A percentile compares a stretch with the other conserved stretches of the same genome.
These are phyloP conservation scores for Neogale vison DNA, from an alignment of 2,113 vertebrate species.

Conservation along the genomic window DNA sequence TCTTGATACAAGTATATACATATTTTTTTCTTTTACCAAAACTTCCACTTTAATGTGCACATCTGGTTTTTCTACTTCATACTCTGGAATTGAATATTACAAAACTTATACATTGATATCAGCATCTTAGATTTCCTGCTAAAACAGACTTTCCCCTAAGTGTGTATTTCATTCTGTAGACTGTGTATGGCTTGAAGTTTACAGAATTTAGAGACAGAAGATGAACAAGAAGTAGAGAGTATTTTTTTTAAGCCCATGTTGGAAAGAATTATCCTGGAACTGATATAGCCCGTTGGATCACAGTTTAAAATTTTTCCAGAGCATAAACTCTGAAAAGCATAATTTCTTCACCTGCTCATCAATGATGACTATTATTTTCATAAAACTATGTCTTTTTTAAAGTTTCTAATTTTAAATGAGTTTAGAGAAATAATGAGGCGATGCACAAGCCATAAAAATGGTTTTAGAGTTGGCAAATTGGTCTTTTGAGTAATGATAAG, in stretches of 20 bases:
- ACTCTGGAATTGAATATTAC: not conserved
- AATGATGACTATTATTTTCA: not conserved
- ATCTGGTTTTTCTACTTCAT: not conserved
- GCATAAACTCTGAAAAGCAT: not conserved
- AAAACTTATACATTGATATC: not conserved
- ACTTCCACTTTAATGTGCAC: not conserved
- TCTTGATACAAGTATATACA: not conserved
- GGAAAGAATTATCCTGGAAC: not conserved
- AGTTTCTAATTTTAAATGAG: constrained; percentile 15
- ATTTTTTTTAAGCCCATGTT: not conserved
- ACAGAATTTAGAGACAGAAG: not conserved
- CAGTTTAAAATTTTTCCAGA: not conserved
- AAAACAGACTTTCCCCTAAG: not conserved
- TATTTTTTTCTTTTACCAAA: not conserved
- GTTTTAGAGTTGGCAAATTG: not conserved
- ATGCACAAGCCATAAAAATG: not conserved
- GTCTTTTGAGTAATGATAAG: not conserved
- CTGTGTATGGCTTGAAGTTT: not conserved
- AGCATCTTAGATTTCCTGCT: not conserved
- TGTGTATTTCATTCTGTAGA: not conserved
- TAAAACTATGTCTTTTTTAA: not conserved
- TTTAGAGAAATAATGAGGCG: not conserved
- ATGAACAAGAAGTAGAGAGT: not conserved
- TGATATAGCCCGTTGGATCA: not conserved
- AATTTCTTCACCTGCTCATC: not conserved